phyloP scores from a whole-genome alignment of 2,797 vertebrate species.

The Eulemur mongoz region DNA sequence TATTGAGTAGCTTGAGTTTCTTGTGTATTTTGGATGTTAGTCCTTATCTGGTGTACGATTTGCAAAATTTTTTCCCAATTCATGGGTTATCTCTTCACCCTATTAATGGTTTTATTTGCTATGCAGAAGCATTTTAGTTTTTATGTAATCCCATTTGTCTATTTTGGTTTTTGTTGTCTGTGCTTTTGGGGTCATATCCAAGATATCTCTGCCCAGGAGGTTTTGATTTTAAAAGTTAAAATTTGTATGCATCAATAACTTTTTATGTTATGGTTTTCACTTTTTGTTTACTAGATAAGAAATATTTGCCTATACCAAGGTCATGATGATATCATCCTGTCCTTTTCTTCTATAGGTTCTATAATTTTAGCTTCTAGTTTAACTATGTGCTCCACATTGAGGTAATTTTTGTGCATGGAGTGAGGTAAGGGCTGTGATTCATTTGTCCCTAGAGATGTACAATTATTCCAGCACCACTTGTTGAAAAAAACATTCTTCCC shows the following conservation, averaged over 20 bases:
- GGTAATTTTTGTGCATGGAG: neutral
- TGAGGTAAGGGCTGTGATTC: neutral
- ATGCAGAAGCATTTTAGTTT: neutral
- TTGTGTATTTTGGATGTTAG: neutral
- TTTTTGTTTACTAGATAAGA: neutral
- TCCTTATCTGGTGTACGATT: neutral
- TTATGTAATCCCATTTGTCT: neutral
- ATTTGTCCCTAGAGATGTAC: neutral
- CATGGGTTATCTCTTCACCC: neutral
- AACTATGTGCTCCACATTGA: neutral
- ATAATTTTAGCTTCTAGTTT: neutral
- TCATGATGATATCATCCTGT: neutral
- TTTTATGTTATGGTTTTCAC: neutral
- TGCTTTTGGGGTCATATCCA: neutral
- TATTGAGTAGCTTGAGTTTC: neutral
- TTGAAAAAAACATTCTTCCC: neutral
- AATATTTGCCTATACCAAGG: neutral
- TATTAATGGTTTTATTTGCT: neutral
- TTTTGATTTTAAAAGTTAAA: neutral
- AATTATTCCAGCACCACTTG: neutral
- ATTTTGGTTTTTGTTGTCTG: neutral
- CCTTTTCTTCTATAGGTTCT: neutral
- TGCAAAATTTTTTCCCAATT: neutral
- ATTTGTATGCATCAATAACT: neutral
- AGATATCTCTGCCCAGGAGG: neutral